A percentile compares a stretch with the other conserved stretches of the same genome.
These are phyloP conservation scores for Lophotis ruficrista DNA, from an alignment of 2,113 vertebrate genomes.

Conservation along the genomic window DNA sequence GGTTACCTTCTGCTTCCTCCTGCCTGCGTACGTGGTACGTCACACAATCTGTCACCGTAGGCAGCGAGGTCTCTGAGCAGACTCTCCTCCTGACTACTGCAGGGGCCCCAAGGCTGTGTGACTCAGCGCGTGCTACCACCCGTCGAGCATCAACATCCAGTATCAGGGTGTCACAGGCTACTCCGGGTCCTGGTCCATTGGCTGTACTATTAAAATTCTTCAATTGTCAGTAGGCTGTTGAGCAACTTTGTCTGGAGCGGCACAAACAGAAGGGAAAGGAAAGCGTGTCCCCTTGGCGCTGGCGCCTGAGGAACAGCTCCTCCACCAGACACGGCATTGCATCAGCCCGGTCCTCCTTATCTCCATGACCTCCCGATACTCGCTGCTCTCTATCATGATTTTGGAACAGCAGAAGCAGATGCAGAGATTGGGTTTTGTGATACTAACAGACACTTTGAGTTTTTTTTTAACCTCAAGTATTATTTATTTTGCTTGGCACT, in stretches of 20 bases:
- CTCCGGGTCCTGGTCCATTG: background rate
- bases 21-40: background rate
- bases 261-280: background rate
- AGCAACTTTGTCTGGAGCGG: background rate
- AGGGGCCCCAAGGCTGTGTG: background rate
- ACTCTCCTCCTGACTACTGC: accelerated
- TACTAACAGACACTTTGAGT: background rate
- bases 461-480: conserved; percentile 20
- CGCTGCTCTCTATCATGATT: background rate
- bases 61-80: background rate
- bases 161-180: background rate
- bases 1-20: background rate
- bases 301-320: background rate
- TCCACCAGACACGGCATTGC: background rate
- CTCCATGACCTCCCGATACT: background rate
- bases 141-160: background rate
- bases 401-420: background rate
- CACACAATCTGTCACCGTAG: accelerated
- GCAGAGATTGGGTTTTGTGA: conserved; percentile 2
- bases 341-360: background rate
- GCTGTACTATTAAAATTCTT: background rate
- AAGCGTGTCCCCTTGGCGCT: background rate
- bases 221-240: background rate
- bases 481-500: conserved; percentile 46
- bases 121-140: background rate